A percentile compares a stretch with the other conserved stretches of the same genome.
Conservation (phyloP, 1,140 invertebrate genomes). For the Rhizoglyphus robini region DNA sequence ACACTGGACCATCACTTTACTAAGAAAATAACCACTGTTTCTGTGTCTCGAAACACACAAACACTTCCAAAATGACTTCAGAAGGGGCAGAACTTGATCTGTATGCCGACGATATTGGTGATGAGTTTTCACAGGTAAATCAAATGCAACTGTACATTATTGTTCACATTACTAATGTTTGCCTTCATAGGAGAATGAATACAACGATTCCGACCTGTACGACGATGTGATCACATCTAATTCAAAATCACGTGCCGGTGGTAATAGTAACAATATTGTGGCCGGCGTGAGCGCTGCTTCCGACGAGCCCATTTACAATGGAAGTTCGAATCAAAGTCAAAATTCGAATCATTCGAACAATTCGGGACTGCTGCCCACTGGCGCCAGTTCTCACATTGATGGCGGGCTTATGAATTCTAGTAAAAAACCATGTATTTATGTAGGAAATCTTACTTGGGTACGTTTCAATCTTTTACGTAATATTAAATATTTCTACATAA, state of each 20-base stretch:
- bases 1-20: too few species aligned
- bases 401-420: background rate
- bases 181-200: constrained; percentile 34
- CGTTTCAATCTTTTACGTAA: constrained; percentile 21
- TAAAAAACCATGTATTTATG: constrained; percentile 42
- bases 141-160: constrained; percentile 8
- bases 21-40: too few species aligned
- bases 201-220: constrained; percentile 57
- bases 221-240: constrained; percentile 83
- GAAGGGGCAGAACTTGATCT: constrained; percentile 51
- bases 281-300: background rate
- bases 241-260: constrained; percentile 28
- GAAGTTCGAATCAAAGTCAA: background rate
- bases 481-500: constrained; percentile 14
- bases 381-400: background rate
- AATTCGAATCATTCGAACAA: constrained; percentile 5
- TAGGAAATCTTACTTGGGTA: constrained; percentile 77
- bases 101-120: constrained; percentile 87
- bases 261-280: too few species aligned
- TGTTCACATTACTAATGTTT: constrained; percentile 10
- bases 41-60: too few species aligned
- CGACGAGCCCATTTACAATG: background rate
- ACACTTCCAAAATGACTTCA: constrained; percentile 1
- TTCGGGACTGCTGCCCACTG: constrained; percentile 2
- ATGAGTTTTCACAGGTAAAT: constrained; percentile 82